Evolutionary conservation across 2,888 invertebrate species (phyloP).

Genomic region (Rhaphigaster nebulosa): DNA sequence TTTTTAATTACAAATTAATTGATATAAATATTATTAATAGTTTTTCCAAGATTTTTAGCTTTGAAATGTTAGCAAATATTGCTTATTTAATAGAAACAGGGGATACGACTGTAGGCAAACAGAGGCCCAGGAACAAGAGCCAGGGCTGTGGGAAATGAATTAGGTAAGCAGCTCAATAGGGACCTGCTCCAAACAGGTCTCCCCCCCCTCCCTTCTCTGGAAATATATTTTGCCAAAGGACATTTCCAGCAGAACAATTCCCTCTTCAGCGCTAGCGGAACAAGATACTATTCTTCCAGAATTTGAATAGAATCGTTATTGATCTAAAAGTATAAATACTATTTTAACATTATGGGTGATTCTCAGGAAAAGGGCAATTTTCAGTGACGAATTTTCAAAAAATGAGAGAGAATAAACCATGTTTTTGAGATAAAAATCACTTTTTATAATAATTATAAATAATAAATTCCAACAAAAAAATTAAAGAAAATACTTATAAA

Average conservation of each 20-base stretch:
- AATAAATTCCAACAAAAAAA: too few relatives aligned
- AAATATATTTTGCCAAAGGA: background rate
- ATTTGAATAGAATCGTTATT: background rate
- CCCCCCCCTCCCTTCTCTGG: background rate
- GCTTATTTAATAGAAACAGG: background rate
- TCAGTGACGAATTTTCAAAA: too few relatives aligned
- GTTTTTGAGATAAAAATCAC: too few relatives aligned
- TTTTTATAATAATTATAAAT: too few relatives aligned
- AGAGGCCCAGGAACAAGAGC: background rate
- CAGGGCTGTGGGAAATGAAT: background rate
- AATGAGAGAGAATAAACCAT: too few relatives aligned
- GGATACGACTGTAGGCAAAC: background rate
- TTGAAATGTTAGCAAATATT: background rate
- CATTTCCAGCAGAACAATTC: background rate
- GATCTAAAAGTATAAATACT: background rate
- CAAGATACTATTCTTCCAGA: background rate
- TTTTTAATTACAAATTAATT: too few relatives aligned
- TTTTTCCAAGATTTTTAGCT: background rate
- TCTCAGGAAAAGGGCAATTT: too few relatives aligned
- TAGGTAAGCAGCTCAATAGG: slow-evolving; percentile 1
- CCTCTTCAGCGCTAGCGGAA: background rate
- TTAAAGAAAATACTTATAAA: too few relatives aligned
- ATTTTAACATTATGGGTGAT: background rate
- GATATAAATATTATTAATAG: too few relatives aligned
- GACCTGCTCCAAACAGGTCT: background rate